These are phyloP conservation scores for Rambutsinella grinnellia DNA, from an alignment of 2,888 invertebrate species.

Conservation along the genomic window DNA sequence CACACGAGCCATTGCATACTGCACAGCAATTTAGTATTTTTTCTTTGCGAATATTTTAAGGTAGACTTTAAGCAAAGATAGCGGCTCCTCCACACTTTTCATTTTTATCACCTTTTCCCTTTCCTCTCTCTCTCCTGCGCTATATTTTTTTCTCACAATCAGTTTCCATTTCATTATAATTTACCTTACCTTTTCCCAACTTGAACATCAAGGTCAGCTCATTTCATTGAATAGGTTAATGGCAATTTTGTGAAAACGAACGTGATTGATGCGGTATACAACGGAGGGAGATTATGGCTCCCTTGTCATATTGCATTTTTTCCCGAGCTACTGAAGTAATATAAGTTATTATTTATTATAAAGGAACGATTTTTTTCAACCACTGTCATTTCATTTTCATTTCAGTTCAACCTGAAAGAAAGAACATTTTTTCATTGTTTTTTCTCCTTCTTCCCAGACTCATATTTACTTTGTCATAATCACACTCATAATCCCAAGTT, in stretches of 20 bases:
- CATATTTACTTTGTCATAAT: too few species aligned
- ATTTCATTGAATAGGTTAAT: constrained; percentile 27
- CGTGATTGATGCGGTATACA: neutral
- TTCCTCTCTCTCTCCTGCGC: neutral
- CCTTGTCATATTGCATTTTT: neutral
- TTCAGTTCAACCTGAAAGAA: neutral
- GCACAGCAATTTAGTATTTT: neutral
- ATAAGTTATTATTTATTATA: too few species aligned
- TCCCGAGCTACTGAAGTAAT: too few species aligned
- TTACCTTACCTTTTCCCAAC: neutral
- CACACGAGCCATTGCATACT: neutral
- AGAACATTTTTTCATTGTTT: neutral
- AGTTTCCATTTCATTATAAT: constrained; percentile 29
- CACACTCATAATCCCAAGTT: neutral
- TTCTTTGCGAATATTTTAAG: neutral
- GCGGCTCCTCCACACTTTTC: neutral
- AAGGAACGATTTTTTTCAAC: neutral
- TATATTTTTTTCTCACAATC: constrained; percentile 33
- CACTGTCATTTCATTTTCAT: neutral
- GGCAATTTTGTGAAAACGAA: constrained; percentile 21
- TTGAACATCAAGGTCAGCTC: constrained; percentile 27
- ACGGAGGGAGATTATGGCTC: neutral
- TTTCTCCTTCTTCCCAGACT: too few species aligned
- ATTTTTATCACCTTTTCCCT: constrained; percentile 9
- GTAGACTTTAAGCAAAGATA: neutral